Conservation (phyloP, 2,113 vertebrate genomes). For the Mirounga angustirostris region DNA sequence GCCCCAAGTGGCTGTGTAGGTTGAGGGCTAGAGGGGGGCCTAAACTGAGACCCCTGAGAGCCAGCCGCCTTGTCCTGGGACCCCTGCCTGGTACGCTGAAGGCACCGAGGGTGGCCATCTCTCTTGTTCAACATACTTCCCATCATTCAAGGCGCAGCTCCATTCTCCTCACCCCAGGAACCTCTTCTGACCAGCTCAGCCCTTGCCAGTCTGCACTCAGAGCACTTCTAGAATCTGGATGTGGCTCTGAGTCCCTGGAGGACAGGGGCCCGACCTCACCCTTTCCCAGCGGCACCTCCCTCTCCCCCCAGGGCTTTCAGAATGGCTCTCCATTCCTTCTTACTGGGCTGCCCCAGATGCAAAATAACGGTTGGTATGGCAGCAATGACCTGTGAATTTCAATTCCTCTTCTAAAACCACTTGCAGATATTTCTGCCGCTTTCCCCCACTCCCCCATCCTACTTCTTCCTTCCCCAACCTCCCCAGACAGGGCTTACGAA, state of each 20-base stretch:
- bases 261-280: neutral
- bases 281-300: neutral
- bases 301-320: neutral
- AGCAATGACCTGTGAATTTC: constrained; percentile 19
- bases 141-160: neutral
- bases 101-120: fast-evolving
- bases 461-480: neutral
- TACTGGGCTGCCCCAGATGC: neutral
- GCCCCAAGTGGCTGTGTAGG: neutral
- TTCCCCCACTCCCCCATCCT: neutral
- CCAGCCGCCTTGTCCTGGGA: neutral
- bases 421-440: constrained; percentile 51
- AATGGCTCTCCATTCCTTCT: neutral
- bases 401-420: constrained; percentile 65
- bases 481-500: neutral
- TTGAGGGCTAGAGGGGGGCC: neutral
- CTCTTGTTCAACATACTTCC: neutral
- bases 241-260: neutral
- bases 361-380: neutral
- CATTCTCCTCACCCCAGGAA: neutral
- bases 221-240: neutral
- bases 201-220: neutral
- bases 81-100: neutral
- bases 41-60: neutral
- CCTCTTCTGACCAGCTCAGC: neutral